Conservation (phyloP, 2,888 invertebrate species). For the Baccha elongata region DNA sequence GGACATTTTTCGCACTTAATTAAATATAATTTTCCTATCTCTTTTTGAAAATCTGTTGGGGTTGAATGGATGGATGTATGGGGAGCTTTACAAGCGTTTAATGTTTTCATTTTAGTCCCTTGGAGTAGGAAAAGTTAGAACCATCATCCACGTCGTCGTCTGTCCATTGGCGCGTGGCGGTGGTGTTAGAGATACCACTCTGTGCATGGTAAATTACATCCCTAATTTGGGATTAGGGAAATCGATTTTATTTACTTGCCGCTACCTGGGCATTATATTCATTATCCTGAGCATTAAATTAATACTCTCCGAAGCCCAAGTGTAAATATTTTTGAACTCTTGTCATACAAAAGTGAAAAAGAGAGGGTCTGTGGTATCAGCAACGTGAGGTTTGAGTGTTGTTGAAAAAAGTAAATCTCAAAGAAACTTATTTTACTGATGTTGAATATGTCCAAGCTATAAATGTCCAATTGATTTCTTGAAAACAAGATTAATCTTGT, state of each 20-base stretch:
- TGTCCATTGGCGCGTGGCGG: not conserved
- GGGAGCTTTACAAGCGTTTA: constrained; percentile 43
- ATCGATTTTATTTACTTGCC: constrained; percentile 59
- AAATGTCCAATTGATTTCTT: too few relatives aligned
- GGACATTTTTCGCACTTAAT: constrained; percentile 66
- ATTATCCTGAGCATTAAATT: constrained; percentile 23
- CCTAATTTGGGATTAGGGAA: constrained; percentile 26
- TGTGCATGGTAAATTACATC: constrained; percentile 39
- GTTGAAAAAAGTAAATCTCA: too few relatives aligned
- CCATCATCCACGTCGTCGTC: constrained; percentile 1
- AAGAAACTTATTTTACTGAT: too few relatives aligned
- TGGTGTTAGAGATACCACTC: not conserved
- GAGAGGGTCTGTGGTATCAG: too few relatives aligned
- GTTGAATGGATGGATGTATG: constrained; percentile 42
- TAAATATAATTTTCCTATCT: constrained; percentile 53
- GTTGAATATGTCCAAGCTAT: too few relatives aligned
- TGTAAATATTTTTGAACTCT: constrained; percentile 6
- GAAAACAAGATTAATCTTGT: too few relatives aligned
- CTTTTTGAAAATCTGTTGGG: constrained; percentile 28
- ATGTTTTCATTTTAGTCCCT: constrained; percentile 27
- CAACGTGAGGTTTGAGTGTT: too few relatives aligned
- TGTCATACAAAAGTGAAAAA: too few relatives aligned
- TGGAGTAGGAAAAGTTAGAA: constrained; percentile 15
- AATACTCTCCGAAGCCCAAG: constrained; percentile 3
- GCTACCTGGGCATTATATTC: constrained; percentile 11